phyloP scores from a whole-genome alignment of 1,140 invertebrate genomes.

The Neodiprion lecontei region DNA sequence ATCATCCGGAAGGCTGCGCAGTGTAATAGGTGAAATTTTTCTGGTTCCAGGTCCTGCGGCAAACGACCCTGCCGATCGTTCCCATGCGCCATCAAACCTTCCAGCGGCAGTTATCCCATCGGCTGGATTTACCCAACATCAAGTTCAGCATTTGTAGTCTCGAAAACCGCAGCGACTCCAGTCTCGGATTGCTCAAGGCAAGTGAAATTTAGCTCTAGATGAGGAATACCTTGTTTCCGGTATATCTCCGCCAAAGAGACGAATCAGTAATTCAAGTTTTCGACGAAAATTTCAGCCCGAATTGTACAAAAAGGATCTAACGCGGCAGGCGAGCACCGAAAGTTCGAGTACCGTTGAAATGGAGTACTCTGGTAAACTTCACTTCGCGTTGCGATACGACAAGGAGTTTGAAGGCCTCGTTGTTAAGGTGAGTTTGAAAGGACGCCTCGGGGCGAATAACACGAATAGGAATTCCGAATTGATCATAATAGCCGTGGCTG shows the following conservation, averaged over 20 bases:
- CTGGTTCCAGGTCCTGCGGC: constrained; percentile 69
- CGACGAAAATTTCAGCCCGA: constrained; percentile 70
- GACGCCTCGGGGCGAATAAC: neutral
- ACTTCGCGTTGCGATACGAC: constrained; percentile 80
- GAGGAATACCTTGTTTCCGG: neutral
- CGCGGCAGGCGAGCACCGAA: constrained; percentile 76
- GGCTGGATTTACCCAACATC: constrained; percentile 75
- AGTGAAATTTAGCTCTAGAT: constrained; percentile 25
- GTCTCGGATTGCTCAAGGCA: constrained; percentile 74
- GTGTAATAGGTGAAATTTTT: neutral
- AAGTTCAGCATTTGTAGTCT: constrained; percentile 79
- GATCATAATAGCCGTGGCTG: too few relatives aligned
- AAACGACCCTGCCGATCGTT: constrained; percentile 82
- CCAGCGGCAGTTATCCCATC: constrained; percentile 78
- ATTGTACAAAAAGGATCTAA: constrained; percentile 77
- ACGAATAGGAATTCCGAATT: too few relatives aligned
- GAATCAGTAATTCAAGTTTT: constrained; percentile 11
- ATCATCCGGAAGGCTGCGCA: neutral
- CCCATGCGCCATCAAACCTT: constrained; percentile 81
- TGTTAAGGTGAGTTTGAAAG: constrained; percentile 68
- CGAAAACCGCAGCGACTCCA: constrained; percentile 70
- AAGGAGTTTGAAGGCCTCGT: constrained; percentile 77
- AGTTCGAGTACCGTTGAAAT: constrained; percentile 71
- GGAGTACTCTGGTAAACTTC: constrained; percentile 78
- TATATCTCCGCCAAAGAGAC: neutral